Evolutionary conservation across 2,113 vertebrate genomes (phyloP).

Genomic region (Psettodes erumei): DNA sequence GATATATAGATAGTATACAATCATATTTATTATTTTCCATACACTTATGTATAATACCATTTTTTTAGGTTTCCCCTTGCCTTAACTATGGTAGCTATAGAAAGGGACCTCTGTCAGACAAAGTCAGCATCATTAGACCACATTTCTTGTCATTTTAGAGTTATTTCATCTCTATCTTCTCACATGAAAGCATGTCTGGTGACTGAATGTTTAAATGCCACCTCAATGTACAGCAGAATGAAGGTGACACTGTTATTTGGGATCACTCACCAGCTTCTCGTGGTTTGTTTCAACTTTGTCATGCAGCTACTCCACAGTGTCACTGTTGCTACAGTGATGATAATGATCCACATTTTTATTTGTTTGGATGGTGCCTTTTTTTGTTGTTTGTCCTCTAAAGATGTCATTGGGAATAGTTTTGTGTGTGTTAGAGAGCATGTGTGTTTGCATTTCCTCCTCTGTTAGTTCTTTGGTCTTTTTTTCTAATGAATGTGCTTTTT

Average conservation of each 20-base stretch:
- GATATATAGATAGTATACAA: constrained; percentile 73
- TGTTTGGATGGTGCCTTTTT: constrained; percentile 78
- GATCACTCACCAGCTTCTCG: constrained; percentile 1
- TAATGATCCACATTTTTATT: constrained; percentile 53
- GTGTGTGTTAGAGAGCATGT: background rate
- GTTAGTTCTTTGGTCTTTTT: background rate
- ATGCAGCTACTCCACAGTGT: constrained; percentile 15
- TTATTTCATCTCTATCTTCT: background rate
- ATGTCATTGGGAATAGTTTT: constrained; percentile 24
- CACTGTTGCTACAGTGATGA: constrained; percentile 48
- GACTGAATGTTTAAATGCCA: constrained; percentile 48
- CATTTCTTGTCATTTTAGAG: constrained; percentile 20
- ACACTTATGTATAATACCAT: constrained; percentile 55
- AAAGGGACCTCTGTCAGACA: constrained; percentile 57
- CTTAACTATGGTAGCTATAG: constrained; percentile 72
- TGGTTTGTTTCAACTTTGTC: background rate
- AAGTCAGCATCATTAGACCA: constrained; percentile 1
- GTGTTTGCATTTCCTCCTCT: constrained; percentile 16
- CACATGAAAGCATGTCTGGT: constrained; percentile 35
- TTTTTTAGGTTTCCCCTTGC: constrained; percentile 65
- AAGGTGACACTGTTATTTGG: constrained; percentile 4
- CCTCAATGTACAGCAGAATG: constrained; percentile 38
- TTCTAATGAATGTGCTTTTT: constrained; percentile 12
- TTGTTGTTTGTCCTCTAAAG: constrained; percentile 33
- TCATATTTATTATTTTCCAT: constrained; percentile 79